Evolutionary conservation across 2,888 invertebrate species (phyloP).

Genomic region (Ennomos fuscantarius): DNA sequence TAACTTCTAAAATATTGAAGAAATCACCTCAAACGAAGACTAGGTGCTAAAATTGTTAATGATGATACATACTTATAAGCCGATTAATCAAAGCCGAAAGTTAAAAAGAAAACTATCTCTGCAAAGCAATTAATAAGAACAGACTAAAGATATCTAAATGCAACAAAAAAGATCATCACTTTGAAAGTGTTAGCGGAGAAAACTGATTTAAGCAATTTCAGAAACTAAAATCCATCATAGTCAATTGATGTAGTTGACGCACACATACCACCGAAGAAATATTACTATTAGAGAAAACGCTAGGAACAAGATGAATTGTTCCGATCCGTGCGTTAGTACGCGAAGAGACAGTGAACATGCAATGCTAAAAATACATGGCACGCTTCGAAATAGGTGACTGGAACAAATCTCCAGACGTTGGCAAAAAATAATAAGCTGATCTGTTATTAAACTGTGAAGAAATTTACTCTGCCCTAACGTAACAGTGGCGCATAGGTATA

Average conservation of each 20-base stretch:
- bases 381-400: slow-evolving; percentile 55
- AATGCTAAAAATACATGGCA: slow-evolving; percentile 50
- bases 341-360: slow-evolving; percentile 55
- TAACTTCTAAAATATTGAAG: no score
- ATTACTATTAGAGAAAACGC: slow-evolving; percentile 49
- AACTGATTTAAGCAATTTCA: slow-evolving; percentile 39
- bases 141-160: slow-evolving; percentile 4
- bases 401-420: slow-evolving; percentile 39
- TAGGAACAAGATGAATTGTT: slow-evolving; percentile 51
- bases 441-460: no score
- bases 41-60: not conserved
- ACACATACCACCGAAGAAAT: slow-evolving; percentile 45
- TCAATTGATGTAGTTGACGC: slow-evolving; percentile 45
- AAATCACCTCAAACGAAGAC: no score
- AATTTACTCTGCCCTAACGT: no score
- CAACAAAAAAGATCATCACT: slow-evolving; percentile 23
- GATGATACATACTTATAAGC: not conserved
- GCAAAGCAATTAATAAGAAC: slow-evolving; percentile 15
- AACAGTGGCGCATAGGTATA: no score
- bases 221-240: slow-evolving; percentile 46
- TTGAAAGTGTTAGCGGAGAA: slow-evolving; percentile 44
- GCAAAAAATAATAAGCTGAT: slow-evolving; percentile 8
- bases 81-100: slow-evolving; percentile 4
- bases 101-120: slow-evolving; percentile 20
- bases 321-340: slow-evolving; percentile 43